These are phyloP conservation scores for Xenopus laevis DNA, from an alignment of 2,113 vertebrate genomes.

Conservation along the genomic window DNA sequence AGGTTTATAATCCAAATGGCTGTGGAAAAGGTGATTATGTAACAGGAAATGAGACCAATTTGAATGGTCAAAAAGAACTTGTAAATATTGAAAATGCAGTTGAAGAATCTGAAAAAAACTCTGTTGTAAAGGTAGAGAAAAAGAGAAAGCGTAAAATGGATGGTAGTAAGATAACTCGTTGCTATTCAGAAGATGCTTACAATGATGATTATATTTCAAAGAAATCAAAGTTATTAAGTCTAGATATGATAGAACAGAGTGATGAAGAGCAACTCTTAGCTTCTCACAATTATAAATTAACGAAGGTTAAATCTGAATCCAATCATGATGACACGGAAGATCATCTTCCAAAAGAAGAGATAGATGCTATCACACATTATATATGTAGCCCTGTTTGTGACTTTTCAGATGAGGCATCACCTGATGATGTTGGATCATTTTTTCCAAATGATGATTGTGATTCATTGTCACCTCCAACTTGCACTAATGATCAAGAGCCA, in stretches of 20 bases:
- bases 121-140: slow-evolving; percentile 73
- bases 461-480: slow-evolving; percentile 71
- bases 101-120: slow-evolving; percentile 66
- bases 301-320: slow-evolving; percentile 72
- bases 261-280: slow-evolving; percentile 68
- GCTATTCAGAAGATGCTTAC: slow-evolving; percentile 78
- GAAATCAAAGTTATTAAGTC: slow-evolving; percentile 60
- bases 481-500: slow-evolving; percentile 74
- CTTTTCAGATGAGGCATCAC: slow-evolving; percentile 74
- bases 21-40: slow-evolving; percentile 75
- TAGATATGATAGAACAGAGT: slow-evolving; percentile 69
- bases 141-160: slow-evolving; percentile 78
- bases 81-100: slow-evolving; percentile 75
- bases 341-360: slow-evolving; percentile 58
- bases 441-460: slow-evolving; percentile 63
- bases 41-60: slow-evolving; percentile 69
- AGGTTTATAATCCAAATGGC: slow-evolving; percentile 69
- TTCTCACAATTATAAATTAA: slow-evolving; percentile 64
- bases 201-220: slow-evolving; percentile 70
- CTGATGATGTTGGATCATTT: slow-evolving; percentile 75
- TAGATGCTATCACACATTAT: slow-evolving; percentile 71
- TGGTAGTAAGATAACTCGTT: slow-evolving; percentile 75
- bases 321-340: slow-evolving; percentile 69
- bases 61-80: slow-evolving; percentile 80
- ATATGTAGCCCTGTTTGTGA: slow-evolving; percentile 73